phyloP scores from a whole-genome alignment of 2,113 vertebrate genomes.

The Osmerus eperlanus region DNA sequence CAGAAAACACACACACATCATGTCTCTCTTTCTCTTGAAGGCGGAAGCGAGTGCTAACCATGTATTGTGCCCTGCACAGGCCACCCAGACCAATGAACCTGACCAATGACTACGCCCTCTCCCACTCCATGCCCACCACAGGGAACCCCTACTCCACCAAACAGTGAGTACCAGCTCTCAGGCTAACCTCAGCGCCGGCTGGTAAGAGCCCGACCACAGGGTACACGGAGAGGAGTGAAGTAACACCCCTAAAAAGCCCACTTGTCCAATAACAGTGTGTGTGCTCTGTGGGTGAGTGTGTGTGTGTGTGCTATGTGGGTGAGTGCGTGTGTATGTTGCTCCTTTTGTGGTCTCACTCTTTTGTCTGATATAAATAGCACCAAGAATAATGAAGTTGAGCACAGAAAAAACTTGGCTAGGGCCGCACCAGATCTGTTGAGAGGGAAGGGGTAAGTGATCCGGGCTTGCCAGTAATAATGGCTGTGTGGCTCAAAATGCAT shows the following conservation, averaged over 20 bases:
- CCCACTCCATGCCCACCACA: slow-evolving; percentile 94
- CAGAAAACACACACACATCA: background rate
- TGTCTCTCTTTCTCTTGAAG: no score
- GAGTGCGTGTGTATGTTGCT: slow-evolving; percentile 20
- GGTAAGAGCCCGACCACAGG: background rate
- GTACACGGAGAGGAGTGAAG: no score
- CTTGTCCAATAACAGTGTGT: no score
- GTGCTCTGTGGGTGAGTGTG: background rate
- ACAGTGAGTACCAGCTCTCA: slow-evolving; percentile 79
- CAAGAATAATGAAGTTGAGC: slow-evolving; percentile 82
- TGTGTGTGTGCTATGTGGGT: slow-evolving; percentile 11
- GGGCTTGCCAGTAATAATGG: slow-evolving; percentile 46
- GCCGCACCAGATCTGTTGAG: slow-evolving; percentile 89
- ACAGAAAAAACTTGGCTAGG: slow-evolving; percentile 84
- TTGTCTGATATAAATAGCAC: slow-evolving; percentile 81
- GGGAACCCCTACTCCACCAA: slow-evolving; percentile 95
- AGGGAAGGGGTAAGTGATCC: slow-evolving; percentile 91
- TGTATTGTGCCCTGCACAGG: slow-evolving; percentile 68
- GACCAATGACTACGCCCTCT: slow-evolving; percentile 90
- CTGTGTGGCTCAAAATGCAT: slow-evolving; percentile 38
- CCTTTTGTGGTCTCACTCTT: slow-evolving; percentile 51
- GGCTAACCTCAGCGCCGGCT: background rate
- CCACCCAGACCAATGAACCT: slow-evolving; percentile 93
- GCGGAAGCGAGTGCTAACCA: no score
- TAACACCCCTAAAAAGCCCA: no score